Base-by-base conservation (phyloP, 1,140 invertebrate genomes). In the Sipha flava region DNA sequence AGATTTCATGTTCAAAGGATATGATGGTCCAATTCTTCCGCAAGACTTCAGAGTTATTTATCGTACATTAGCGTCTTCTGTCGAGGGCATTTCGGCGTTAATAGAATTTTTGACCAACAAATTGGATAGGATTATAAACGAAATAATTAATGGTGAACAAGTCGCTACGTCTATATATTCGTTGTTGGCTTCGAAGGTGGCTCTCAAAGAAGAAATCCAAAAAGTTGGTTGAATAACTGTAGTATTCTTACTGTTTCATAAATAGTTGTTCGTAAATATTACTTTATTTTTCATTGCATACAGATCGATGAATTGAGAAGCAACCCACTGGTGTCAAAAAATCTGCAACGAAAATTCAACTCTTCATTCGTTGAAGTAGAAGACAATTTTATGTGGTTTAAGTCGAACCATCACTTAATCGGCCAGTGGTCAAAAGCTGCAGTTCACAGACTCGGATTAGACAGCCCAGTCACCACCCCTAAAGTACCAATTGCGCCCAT, bases 31-130 rank as follows among this genome's bases (percentile, higher is more conserved):
- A 2, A 77, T 77, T 43, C 52, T 21, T 26, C 73, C 49, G 1
- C 73, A 77, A 77, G 73, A 77, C 16, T 77, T 77, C 16, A 40
- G n/a, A 59, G 47, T 77, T 0, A 43, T 77, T 26, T 77, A 77
- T 9, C 47, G 9, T 21, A 37, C 73, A 18, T n/a, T 77, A 5
- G 73, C 31, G 5, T 29, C 23, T 7, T n/a, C 52, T 0, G 31
- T n/a, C 0, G 6, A 29, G 3, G 73, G 73, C 1, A 23, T 77
- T 26, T 0, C 3, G 12, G 73, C 34, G 18, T 12, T 77, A 23
- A 59, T 77, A 7, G 52, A 77, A 4, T 77, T 77, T 37, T 37
- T 77, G 21, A 77, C 73, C 12, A 43, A 18, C 16, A 77, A 77
- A 57, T 12, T 57, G 7, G 34, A 77, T 9, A n/a, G 52, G 7